Evolutionary conservation across 2,888 invertebrate genomes (phyloP).

Genomic region (Sepiola atlantica): DNA sequence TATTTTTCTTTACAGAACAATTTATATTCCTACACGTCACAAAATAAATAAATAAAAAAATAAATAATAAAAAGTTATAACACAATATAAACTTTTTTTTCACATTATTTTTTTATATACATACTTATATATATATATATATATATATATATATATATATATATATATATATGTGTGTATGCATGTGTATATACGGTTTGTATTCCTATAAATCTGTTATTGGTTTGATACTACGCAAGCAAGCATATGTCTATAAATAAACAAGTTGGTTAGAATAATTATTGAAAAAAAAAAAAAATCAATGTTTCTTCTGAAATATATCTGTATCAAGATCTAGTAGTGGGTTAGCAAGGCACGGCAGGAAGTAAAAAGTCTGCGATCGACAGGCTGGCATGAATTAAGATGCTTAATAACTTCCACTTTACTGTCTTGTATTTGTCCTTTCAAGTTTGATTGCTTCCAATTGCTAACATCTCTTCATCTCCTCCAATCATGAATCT

Average conservation of each 20-base stretch:
- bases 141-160: no score
- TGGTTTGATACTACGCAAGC: not conserved
- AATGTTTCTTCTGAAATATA: not conserved
- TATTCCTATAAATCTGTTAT: not conserved
- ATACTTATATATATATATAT: no score
- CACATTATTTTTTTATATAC: no score
- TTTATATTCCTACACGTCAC: no score
- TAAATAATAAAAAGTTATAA: no score
- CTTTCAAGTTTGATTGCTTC: not conserved
- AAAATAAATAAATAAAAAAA: no score
- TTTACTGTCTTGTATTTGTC: not conserved
- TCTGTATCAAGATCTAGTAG: not conserved
- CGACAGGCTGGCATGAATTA: not conserved
- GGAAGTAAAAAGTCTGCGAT: not conserved
- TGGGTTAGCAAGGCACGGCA: not conserved
- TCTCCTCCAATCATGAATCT: not conserved
- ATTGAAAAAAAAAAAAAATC: slow-evolving; percentile 5
- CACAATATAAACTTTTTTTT: no score
- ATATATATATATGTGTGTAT: no score
- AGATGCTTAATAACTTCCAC: not conserved
- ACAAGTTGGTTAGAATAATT: not conserved
- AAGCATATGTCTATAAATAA: not conserved
- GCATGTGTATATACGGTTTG: no score
- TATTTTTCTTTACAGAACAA: no score
- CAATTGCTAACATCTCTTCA: not conserved